phyloP scores from a whole-genome alignment of 2,888 invertebrate genomes.

The Eumacrocentrus americanus region DNA sequence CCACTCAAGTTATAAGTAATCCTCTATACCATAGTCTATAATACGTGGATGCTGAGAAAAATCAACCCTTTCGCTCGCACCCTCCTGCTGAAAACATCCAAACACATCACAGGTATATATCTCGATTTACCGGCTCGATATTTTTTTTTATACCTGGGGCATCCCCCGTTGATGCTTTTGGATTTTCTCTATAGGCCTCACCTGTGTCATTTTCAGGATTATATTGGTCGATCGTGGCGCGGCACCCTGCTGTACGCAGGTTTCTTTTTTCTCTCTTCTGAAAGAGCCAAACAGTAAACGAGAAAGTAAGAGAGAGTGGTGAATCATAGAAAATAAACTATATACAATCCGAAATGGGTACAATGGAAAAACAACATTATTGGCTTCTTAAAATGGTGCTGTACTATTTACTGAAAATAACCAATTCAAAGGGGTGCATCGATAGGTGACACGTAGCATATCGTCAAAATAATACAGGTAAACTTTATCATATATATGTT shows the following conservation, averaged over 20 bases:
- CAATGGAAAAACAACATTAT: slow-evolving; percentile 61
- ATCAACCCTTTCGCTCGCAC: slow-evolving; percentile 28
- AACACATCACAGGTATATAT: slow-evolving; percentile 33
- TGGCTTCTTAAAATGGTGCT: slow-evolving; percentile 62
- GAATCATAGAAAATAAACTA: slow-evolving; percentile 22
- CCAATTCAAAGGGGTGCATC: slow-evolving; percentile 55
- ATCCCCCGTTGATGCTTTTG: slow-evolving; percentile 40
- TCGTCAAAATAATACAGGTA: too few relatives aligned
- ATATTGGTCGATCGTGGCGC: slow-evolving; percentile 52
- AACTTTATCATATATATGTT: too few relatives aligned
- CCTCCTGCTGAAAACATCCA: slow-evolving; percentile 22
- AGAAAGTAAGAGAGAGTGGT: slow-evolving; percentile 9
- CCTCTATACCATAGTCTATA: too few relatives aligned
- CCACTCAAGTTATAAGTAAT: too few relatives aligned
- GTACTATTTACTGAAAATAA: slow-evolving; percentile 63
- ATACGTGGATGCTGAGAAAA: slow-evolving; percentile 22
- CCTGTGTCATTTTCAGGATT: slow-evolving; percentile 59
- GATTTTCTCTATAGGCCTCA: slow-evolving; percentile 44
- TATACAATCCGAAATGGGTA: slow-evolving; percentile 30
- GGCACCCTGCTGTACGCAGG: slow-evolving; percentile 44
- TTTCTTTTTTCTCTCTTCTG: slow-evolving; percentile 31
- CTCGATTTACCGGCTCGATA: slow-evolving; percentile 27
- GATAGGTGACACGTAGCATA: slow-evolving; percentile 49
- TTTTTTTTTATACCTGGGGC: slow-evolving; percentile 36
- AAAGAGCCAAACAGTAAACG: slow-evolving; percentile 15